Conservation (phyloP, 2,888 invertebrate species). For the Zaprionus obscuricornis region DNA sequence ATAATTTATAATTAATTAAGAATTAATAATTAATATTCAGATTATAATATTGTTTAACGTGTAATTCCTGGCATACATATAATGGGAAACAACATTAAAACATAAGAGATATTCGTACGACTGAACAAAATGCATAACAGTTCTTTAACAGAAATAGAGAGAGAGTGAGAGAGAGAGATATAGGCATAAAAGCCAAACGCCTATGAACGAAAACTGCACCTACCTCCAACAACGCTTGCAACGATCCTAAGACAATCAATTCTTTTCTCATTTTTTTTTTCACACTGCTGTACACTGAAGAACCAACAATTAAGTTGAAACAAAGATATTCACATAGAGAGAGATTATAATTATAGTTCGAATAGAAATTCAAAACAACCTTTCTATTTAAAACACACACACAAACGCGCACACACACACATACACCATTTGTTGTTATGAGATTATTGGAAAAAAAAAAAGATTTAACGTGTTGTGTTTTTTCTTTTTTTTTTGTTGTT, state of each 20-base stretch:
- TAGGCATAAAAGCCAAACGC: too few relatives aligned
- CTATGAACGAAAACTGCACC: conserved; percentile 26
- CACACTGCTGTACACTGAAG: conserved; percentile 9
- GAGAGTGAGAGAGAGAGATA: too few relatives aligned
- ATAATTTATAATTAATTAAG: too few relatives aligned
- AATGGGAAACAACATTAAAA: too few relatives aligned
- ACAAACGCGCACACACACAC: conserved; percentile 3
- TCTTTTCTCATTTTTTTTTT: too few relatives aligned
- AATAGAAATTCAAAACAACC: conserved; percentile 14
- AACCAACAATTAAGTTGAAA: conserved; percentile 16
- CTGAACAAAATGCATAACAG: too few relatives aligned
- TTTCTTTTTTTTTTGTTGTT: background rate
- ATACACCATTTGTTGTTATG: conserved; percentile 5
- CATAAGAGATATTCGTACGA: too few relatives aligned
- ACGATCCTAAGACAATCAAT: conserved; percentile 27
- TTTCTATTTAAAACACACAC: too few relatives aligned
- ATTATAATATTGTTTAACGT: too few relatives aligned
- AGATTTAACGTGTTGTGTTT: background rate
- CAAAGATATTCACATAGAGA: background rate
- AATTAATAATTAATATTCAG: too few relatives aligned
- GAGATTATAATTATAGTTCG: background rate
- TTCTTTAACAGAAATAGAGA: too few relatives aligned
- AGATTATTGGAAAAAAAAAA: background rate
- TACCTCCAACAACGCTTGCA: conserved; percentile 31
- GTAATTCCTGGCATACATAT: too few relatives aligned